Evolutionary conservation across 1,140 invertebrate genomes (phyloP).

Genomic region (Papilio polyxenes): DNA sequence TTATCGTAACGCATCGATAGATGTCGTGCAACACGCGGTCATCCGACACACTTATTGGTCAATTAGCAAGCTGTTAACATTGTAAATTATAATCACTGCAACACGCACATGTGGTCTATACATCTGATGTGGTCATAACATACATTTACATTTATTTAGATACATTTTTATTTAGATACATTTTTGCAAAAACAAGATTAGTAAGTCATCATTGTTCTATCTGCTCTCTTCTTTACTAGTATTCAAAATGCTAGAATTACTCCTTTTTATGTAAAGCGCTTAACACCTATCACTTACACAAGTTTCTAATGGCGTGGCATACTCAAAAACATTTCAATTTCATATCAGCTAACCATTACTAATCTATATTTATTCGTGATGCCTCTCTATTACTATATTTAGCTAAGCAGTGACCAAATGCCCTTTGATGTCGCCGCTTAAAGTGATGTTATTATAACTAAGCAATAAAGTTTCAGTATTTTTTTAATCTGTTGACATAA

Average conservation of each 20-base stretch:
- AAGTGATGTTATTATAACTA: constrained; percentile 6
- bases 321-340: not conserved
- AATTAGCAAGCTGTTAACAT: constrained; percentile 19
- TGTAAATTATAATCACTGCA: not conserved
- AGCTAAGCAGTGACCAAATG: constrained; percentile 19
- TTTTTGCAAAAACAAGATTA: too few species aligned
- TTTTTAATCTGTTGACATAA: too few species aligned
- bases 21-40: not conserved
- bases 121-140: not conserved
- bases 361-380: not conserved
- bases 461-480: not conserved
- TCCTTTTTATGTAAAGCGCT: not conserved
- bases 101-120: not conserved
- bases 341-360: not conserved
- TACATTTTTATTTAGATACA: too few species aligned
- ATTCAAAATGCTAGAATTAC: not conserved
- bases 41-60: not conserved
- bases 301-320: not conserved
- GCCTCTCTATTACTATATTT: constrained; percentile 4
- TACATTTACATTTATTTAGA: too few species aligned
- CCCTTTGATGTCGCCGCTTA: not conserved
- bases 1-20: not conserved
- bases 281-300: not conserved
- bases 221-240: not conserved
- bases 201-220: not conserved